phyloP scores from a whole-genome alignment of 2,113 vertebrate genomes.

The Clarias magur region DNA sequence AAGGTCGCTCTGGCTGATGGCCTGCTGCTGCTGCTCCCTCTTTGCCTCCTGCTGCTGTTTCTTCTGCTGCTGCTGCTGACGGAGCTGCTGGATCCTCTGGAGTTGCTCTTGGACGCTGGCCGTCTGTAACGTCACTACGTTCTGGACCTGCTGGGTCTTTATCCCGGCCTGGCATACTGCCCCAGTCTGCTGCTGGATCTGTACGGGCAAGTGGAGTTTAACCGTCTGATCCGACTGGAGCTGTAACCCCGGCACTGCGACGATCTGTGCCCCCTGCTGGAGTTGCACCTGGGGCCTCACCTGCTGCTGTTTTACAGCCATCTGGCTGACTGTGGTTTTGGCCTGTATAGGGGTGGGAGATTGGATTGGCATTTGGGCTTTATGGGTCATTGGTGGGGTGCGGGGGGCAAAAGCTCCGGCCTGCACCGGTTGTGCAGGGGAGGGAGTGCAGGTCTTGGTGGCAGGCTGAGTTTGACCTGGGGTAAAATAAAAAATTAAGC shows the following conservation, averaged over 20 bases:
- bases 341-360: slow-evolving; percentile 71
- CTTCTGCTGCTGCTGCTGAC: slow-evolving; percentile 82
- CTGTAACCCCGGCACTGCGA: slow-evolving; percentile 77
- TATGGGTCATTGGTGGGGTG: slow-evolving; percentile 67
- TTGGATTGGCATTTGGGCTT: slow-evolving; percentile 77
- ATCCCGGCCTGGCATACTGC: slow-evolving; percentile 56
- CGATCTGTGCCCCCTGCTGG: slow-evolving; percentile 84
- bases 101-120: slow-evolving; percentile 91
- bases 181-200: slow-evolving; percentile 75
- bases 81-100: slow-evolving; percentile 88
- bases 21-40: slow-evolving; percentile 83
- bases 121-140: slow-evolving; percentile 90
- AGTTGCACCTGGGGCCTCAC: slow-evolving; percentile 75
- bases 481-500: neutral
- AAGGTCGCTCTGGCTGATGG: slow-evolving; percentile 83
- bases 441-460: slow-evolving; percentile 62
- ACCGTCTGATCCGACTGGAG: slow-evolving; percentile 75
- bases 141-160: slow-evolving; percentile 87
- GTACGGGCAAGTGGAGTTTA: slow-evolving; percentile 86
- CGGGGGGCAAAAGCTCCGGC: slow-evolving; percentile 63
- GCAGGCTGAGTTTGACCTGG: slow-evolving; percentile 52
- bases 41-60: slow-evolving; percentile 83
- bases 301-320: slow-evolving; percentile 62
- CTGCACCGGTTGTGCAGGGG: slow-evolving; percentile 70
- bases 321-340: slow-evolving; percentile 71